Percentiles rank a stretch among this genome's conserved stretches.
Evolutionary conservation across 2,113 vertebrate species (phyloP).

Genomic region (Sceloporus tristichus): DNA sequence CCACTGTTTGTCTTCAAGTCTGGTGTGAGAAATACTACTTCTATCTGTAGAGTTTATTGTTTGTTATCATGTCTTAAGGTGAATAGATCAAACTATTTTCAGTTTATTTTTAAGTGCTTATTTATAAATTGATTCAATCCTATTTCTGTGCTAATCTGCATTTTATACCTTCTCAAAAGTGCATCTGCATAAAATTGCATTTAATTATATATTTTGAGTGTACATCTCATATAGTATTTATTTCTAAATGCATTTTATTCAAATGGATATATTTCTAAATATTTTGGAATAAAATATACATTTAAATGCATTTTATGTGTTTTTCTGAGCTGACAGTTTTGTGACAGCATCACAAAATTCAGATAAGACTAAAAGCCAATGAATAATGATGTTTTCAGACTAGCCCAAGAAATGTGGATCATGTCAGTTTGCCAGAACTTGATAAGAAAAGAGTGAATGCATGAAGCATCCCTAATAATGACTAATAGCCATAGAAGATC

Average conservation of each 20-base stretch:
- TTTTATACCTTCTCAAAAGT: background rate
- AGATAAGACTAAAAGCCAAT: too few relatives aligned
- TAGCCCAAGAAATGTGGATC: too few relatives aligned
- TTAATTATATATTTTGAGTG: background rate
- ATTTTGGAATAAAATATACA: background rate
- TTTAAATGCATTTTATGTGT: background rate
- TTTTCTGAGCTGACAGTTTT: too few relatives aligned
- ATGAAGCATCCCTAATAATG: too few relatives aligned
- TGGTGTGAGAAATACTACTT: background rate
- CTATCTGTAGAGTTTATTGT: background rate
- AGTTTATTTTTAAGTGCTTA: background rate
- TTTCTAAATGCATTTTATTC: background rate
- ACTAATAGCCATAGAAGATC: too few relatives aligned
- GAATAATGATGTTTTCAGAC: too few relatives aligned
- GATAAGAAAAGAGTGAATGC: too few relatives aligned
- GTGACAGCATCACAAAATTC: too few relatives aligned
- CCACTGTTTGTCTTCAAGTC: background rate
- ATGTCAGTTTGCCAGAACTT: too few relatives aligned
- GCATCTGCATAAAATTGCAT: background rate
- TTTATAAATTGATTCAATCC: background rate
- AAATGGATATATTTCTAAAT: background rate
- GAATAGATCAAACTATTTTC: background rate
- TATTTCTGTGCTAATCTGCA: background rate
- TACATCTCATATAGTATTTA: background rate
- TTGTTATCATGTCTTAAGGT: background rate